Percentiles rank a stretch among this genome's conserved stretches.
Evolutionary conservation across 1,140 invertebrate genomes (phyloP).

Genomic region (Aphidius ervi): DNA sequence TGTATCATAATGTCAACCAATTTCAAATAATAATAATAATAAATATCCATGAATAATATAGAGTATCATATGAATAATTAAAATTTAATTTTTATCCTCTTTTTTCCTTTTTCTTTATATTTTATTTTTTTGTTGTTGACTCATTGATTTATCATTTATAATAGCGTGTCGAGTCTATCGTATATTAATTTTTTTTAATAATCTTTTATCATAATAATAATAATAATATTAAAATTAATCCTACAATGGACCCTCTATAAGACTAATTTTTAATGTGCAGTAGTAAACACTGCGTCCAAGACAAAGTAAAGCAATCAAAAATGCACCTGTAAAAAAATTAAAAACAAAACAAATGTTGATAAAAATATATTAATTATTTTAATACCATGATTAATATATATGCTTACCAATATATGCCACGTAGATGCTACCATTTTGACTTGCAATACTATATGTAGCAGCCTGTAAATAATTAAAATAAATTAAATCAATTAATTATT

Average conservation of each 20-base stretch:
- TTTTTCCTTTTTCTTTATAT: too few species aligned
- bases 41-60: too few species aligned
- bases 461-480: conserved; percentile 42
- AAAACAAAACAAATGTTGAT: conserved; percentile 1
- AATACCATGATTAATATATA: conserved; percentile 15
- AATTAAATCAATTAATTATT: conserved; percentile 15
- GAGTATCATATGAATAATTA: too few species aligned
- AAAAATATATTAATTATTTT: not conserved
- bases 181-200: too few species aligned
- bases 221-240: not conserved
- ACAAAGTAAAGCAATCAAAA: conserved; percentile 69
- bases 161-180: too few species aligned
- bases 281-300: conserved; percentile 80
- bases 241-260: conserved; percentile 78
- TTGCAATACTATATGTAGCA: conserved; percentile 55
- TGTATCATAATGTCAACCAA: too few species aligned
- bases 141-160: too few species aligned
- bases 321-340: conserved; percentile 56
- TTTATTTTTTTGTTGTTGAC: too few species aligned
- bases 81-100: too few species aligned
- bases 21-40: too few species aligned
- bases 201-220: too few species aligned
- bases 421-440: conserved; percentile 69
- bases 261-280: conserved; percentile 84
- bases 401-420: conserved; percentile 74